Conservation (phyloP, 2,113 vertebrate species). For the Hylia prasina region DNA sequence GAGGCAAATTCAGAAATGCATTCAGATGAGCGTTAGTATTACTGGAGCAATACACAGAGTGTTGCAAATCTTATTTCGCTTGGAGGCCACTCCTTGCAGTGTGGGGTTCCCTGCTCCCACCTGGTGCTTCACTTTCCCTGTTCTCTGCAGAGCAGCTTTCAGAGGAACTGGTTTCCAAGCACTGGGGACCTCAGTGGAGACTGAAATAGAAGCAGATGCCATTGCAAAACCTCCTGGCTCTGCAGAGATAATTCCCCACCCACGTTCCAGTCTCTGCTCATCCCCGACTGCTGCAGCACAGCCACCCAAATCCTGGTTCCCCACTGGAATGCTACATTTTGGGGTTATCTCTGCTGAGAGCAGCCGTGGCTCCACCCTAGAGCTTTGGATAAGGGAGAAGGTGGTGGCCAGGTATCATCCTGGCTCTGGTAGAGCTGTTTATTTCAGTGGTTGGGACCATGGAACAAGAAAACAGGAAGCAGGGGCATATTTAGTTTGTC, state of each 20-base stretch:
- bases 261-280: not conserved
- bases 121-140: not conserved
- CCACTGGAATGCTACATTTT: not conserved
- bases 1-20: not conserved
- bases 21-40: not conserved
- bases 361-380: not conserved
- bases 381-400: not conserved
- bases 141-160: not conserved
- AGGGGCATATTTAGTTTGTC: not conserved
- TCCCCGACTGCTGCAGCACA: not conserved
- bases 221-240: not conserved
- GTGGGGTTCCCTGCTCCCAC: not conserved
- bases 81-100: not conserved
- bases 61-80: not conserved
- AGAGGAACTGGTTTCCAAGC: not conserved
- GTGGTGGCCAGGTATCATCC: not conserved
- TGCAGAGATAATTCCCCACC: not conserved
- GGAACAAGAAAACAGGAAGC: not conserved
- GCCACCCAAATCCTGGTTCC: not conserved
- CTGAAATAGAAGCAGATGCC: conserved; percentile 10
- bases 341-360: not conserved
- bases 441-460: not conserved
- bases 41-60: rapidly evolving
- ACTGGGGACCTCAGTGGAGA: not conserved
- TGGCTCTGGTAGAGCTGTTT: not conserved